Evolutionary conservation across 2,888 invertebrate genomes (phyloP), one percentile per base, ranked within the genome.

Genomic region (Balanococcus diminutus): DNA sequence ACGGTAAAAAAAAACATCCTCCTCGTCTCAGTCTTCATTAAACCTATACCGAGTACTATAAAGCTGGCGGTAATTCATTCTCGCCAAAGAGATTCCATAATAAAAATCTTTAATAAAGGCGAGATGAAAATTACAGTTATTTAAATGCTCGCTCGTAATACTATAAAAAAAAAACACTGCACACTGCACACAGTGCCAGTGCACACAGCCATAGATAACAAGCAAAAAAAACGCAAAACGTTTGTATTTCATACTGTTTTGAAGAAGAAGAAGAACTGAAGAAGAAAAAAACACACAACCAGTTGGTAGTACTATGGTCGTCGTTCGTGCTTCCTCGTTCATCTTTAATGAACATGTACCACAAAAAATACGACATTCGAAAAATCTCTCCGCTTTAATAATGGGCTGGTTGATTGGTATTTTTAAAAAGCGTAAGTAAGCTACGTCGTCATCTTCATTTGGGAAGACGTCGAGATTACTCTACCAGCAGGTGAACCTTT

Each of bases 111-210:
- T 11, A 42, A 46, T 25, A 61, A 61, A 61, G 4, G 1, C 61
- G 32, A 72, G 6, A 72, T 6, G 72, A 72, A 72, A 72, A 72
- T 72, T 72, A 72, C 72, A 72, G 32, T 72, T 32, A 72, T 72
- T 72, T 32, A 32, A 16, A 16, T 28, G 2, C 56, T 19, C 8
- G 61, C 14, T 46, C 46, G 46, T 36, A 8, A 8, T 36, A 36
- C 36, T 36, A 36, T 5, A 36, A 36, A 36, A 3, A 5, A 8
- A 5, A 46, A 46, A n/a, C n/a, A n/a, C 46, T 5, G n/a, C n/a
- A 16, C 61, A 61, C 14, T 11, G 11, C 61, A 61, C 25, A n/a
- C n/a, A n/a, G n/a, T n/a, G 19, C 11, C 61, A 9, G 61, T 8
- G 11, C 11, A 8, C 39, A 14, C 2, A 61, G 4, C 22, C 56